phyloP scores from a whole-genome alignment of 2,797 vertebrate species.

The Pelobates cultripes region DNA sequence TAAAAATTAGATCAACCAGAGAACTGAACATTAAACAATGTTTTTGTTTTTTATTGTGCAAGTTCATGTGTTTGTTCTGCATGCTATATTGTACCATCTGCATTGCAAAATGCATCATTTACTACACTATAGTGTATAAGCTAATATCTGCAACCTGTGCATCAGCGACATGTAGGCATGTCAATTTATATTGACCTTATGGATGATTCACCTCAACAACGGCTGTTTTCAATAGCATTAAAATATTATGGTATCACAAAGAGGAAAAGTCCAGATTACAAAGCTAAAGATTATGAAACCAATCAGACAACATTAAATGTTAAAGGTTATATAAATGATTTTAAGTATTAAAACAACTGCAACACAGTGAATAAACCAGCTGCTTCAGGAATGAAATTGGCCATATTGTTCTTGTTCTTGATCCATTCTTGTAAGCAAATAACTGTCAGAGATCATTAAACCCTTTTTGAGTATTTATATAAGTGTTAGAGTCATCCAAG shows the following conservation, averaged over 20 bases:
- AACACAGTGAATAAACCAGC: conserved; percentile 11
- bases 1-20: neutral
- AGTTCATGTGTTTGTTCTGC: neutral
- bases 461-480: conserved; percentile 32
- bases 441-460: conserved; percentile 32
- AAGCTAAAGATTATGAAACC: conserved; percentile 23
- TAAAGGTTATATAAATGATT: conserved; percentile 18
- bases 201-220: too few species aligned
- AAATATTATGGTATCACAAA: too few species aligned
- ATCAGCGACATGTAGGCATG: too few species aligned
- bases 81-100: too few species aligned
- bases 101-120: too few species aligned
- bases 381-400: conserved; percentile 15
- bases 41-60: too few species aligned
- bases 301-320: conserved; percentile 17
- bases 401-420: conserved; percentile 24
- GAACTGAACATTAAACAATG: neutral
- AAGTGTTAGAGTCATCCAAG: conserved; percentile 23
- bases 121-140: too few species aligned
- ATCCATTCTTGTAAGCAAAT: conserved; percentile 27
- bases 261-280: too few species aligned
- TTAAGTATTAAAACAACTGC: conserved; percentile 7
- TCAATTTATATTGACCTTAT: too few species aligned
- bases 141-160: too few species aligned
- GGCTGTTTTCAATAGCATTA: too few species aligned